Base-by-base conservation (phyloP, 2,113 vertebrate genomes). In the Hymenochirus boettgeri region DNA sequence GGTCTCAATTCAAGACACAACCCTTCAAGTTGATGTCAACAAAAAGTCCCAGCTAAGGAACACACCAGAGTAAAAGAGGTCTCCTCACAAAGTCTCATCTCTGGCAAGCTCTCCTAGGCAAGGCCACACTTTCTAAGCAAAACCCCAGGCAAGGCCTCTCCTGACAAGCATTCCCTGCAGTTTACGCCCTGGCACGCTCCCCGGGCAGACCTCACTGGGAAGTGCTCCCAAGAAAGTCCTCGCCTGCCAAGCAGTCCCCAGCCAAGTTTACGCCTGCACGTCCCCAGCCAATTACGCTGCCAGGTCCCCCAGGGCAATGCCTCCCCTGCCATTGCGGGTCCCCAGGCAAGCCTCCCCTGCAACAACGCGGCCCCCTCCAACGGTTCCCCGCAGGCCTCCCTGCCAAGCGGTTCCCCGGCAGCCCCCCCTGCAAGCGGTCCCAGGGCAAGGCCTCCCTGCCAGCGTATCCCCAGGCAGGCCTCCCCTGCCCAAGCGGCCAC, bases 401-500 rank as follows among this genome's bases (percentile, higher is more conserved):
- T 1, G n/a, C 23, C 18, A 54, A 54, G 2, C 53, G 24, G 21
- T 39, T 29, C 2, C 33, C 18, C 2, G 48, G 10, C 17, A 17
- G 57, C 23, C 10, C 13, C 11, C 17, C 39, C 57, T 11, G 3
- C 19, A 39, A 6, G 3, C 33, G n/a, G 6, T 57, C 57, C 3
- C 57, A n/a, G 4, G n/a, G 3, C 26, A 25, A 10, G 12, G 23
- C 4, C n/a, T 23, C 26, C 9, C 5, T 25, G 29, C 29, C 4
- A 31, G 7, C 2, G n/a, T 23, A 39, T 31, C 1, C n/a, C n/a
- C n/a, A n/a, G n/a, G n/a, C 24, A 21, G 18, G 9, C 19, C 0
- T n/a, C 37, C 2, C 3, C 18, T 0, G 39, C n/a, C 13, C 18
- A 47, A 6, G 24, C n/a, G 24, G 22, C 24, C 18, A 22, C 5